Evolutionary conservation across 2,797 vertebrate genomes (phyloP), one percentile per base, ranked within the genome.

Genomic region (Fistularia tabacaria): DNA sequence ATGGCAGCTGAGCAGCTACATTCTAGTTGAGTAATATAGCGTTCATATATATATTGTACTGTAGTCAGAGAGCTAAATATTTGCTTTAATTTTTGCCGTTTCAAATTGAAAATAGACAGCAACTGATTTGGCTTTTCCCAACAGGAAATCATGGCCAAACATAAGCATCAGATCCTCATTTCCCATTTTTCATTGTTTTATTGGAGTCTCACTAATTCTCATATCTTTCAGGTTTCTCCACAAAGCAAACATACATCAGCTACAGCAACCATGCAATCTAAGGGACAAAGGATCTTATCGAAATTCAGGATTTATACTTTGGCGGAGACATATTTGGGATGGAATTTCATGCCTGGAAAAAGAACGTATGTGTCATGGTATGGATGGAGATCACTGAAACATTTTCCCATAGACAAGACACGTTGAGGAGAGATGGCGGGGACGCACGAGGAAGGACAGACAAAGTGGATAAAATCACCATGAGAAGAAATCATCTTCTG

Each of bases 201-300:
- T 5, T 25, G 5, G 25, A 25, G 25, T 9, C 9, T 51, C 62
- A 66, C 36, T 79, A 8, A 42, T 46, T 58, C 59, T 73, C 80
- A 81, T 82, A 85, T 80, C 82, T 86, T 84, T 59, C 87, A 99
- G 97, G 85, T 51, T 92, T 95, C 89, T 85, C 94, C n/a, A 93
- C 94, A 85, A 98, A 97, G 85, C 96, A 97, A 89, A 99, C 96
- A 64, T 99, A 98, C 61, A 97, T 99, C 92, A 96, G 93, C 92
- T 99, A 99, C 84, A 98, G 94, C 91, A 99, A 99, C 92, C 95
- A 98, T 44, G 96, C 95, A 47, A 95, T 99, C 91, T 99, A 95
- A 90, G 64, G 83, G 65, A 81, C 69, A 59, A 73, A 66, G 66
- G 70, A 59, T 77, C 54, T 66, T 66, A 54, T 56, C 64, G 9